phyloP scores from a whole-genome alignment of 1,140 invertebrate genomes.

The Drosophila ambigua region DNA sequence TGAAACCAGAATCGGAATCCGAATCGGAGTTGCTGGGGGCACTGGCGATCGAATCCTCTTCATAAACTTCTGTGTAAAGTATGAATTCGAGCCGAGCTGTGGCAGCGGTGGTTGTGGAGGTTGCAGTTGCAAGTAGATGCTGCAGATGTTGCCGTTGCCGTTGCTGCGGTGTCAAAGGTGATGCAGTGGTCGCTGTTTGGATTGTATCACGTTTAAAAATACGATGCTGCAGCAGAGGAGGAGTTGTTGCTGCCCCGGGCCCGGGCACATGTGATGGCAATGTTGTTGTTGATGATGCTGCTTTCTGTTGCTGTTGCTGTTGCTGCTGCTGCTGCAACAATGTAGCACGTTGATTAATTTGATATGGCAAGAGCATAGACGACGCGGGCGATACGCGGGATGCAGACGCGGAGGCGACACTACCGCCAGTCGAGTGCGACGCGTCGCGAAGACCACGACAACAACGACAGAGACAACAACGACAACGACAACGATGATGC shows the following conservation, averaged over 20 bases:
- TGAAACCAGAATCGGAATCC: constrained; percentile 18
- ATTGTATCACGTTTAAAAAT: constrained; percentile 77
- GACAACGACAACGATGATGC: constrained; percentile 19
- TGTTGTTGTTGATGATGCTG: constrained; percentile 52
- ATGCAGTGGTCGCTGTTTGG: constrained; percentile 64
- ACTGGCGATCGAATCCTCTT: constrained; percentile 50
- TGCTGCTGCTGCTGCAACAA: constrained; percentile 70
- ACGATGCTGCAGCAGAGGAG: constrained; percentile 56
- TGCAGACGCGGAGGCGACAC: constrained; percentile 15
- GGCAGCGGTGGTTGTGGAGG: constrained; percentile 31
- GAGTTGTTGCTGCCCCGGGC: constrained; percentile 17
- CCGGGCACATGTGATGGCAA: constrained; percentile 57
- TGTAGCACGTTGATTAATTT: constrained; percentile 82
- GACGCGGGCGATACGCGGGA: constrained; percentile 61
- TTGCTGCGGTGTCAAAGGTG: constrained; percentile 68
- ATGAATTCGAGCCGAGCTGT: constrained; percentile 63
- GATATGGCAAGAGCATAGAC: constrained; percentile 80
- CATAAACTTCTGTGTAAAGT: constrained; percentile 70
- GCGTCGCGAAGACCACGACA: constrained; percentile 59
- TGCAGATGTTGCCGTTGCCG: constrained; percentile 29
- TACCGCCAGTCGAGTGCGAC: constrained; percentile 52
- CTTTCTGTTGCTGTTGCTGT: constrained; percentile 24
- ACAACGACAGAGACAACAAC: constrained; percentile 14
- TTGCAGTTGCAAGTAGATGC: constrained; percentile 12
- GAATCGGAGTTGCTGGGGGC: constrained; percentile 22